Conservation (phyloP, 2,888 invertebrate species). For the Mechanitis mazaeus region DNA sequence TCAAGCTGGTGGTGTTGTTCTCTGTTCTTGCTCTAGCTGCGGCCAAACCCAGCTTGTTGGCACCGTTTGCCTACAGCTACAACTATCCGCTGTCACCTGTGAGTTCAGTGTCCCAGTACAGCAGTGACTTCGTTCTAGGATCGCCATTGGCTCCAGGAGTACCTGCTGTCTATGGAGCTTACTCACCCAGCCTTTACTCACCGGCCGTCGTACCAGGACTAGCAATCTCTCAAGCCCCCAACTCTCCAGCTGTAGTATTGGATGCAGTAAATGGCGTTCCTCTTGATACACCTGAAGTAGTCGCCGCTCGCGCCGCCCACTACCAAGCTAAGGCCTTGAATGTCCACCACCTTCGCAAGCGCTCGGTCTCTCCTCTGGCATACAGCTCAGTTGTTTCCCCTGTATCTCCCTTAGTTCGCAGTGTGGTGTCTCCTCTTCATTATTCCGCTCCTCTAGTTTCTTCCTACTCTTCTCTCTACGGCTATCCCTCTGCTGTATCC, state of each 20-base stretch:
- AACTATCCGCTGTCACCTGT: slow-evolving; percentile 32
- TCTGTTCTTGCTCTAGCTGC: slow-evolving; percentile 76
- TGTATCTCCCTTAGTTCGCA: slow-evolving; percentile 31
- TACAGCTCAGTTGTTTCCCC: slow-evolving; percentile 42
- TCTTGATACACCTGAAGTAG: slow-evolving; percentile 69
- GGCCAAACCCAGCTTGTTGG: slow-evolving; percentile 63
- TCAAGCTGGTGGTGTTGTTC: slow-evolving; percentile 78
- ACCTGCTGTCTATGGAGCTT: slow-evolving; percentile 39
- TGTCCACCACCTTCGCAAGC: slow-evolving; percentile 61
- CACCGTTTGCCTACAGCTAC: slow-evolving; percentile 48
- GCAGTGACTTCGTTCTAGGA: slow-evolving; percentile 50
- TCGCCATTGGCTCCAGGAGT: slow-evolving; percentile 37
- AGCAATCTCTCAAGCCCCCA: slow-evolving; percentile 51
- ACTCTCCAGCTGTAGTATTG: slow-evolving; percentile 65
- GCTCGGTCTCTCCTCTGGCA: slow-evolving; percentile 43
- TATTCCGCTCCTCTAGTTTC: slow-evolving; percentile 38
- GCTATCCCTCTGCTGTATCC: slow-evolving; percentile 21
- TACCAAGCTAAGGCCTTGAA: slow-evolving; percentile 65
- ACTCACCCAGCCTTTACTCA: slow-evolving; percentile 28
- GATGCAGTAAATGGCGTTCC: slow-evolving; percentile 66
- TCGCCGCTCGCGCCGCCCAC: slow-evolving; percentile 67
- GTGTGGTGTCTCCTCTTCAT: slow-evolving; percentile 34
- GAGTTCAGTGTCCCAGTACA: slow-evolving; percentile 42
- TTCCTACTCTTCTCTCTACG: slow-evolving; percentile 39
- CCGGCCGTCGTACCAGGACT: slow-evolving; percentile 32